These are phyloP conservation scores for Mamestra brassicae DNA, from an alignment of 2,888 invertebrate genomes.

Conservation along the genomic window DNA sequence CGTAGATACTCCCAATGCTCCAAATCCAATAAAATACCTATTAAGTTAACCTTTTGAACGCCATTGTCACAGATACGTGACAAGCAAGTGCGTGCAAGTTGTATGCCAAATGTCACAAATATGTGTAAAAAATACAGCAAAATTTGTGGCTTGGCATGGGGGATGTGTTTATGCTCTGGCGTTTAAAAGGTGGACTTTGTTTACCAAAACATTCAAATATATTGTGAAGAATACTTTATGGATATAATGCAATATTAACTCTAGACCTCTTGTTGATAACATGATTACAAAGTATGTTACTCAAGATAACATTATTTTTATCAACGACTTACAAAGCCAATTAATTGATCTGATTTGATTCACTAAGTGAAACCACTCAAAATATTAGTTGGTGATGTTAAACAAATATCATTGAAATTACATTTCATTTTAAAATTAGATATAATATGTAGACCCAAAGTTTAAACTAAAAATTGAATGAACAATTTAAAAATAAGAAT, in stretches of 20 bases:
- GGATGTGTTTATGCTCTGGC: too few species aligned
- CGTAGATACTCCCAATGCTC: neutral
- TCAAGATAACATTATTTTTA: slow-evolving; percentile 26
- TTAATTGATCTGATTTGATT: slow-evolving; percentile 29
- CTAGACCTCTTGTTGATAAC: slow-evolving; percentile 26
- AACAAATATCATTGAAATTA: neutral
- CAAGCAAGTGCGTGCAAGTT: too few species aligned
- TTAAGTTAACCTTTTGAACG: too few species aligned
- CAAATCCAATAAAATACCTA: neutral
- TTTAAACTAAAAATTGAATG: slow-evolving; percentile 16
- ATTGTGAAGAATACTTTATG: neutral
- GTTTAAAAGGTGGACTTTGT: neutral
- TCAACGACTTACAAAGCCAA: slow-evolving; percentile 8
- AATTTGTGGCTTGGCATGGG: too few species aligned
- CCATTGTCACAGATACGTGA: too few species aligned
- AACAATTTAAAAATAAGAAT: slow-evolving; percentile 51
- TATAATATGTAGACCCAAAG: slow-evolving; percentile 7
- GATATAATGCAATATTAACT: slow-evolving; percentile 13
- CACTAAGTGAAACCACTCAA: slow-evolving; percentile 1
- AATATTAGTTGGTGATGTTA: neutral
- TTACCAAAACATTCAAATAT: neutral
- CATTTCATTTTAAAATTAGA: slow-evolving; percentile 6
- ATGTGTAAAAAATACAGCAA: too few species aligned
- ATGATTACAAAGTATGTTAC: slow-evolving; percentile 24
- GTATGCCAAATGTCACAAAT: too few species aligned